Base-by-base conservation (phyloP, 1,140 invertebrate species). In the Zaprionus vittiger region DNA sequence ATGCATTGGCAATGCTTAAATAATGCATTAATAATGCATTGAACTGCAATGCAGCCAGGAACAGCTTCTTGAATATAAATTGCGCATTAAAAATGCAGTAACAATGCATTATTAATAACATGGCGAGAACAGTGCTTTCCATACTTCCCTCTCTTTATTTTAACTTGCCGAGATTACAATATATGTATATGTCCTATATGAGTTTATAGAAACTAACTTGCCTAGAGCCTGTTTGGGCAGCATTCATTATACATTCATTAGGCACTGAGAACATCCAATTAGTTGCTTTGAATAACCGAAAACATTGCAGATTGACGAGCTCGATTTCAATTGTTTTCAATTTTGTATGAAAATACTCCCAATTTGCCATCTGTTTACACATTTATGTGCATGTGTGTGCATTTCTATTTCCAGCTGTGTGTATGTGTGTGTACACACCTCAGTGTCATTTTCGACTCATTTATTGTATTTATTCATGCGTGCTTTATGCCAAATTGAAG, bases 401-500 rank as follows among this genome's bases (percentile, higher is more conserved):
- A 47, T 47, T n/a, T 47, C 14, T 17, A 17, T 47, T 7, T 17
- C 20, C 24, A 20, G 24, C 0, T 24, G 47, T 24, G 9, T 14
- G 47, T 49, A 17, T 22, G 9, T 49, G 44, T 49, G 4, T 20
- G 20, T 17, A 49, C 20, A 52, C 22, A 54, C 12, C 26, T 64
- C 28, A n/a, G 24, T 44, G 24, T 28, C 28, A 64, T 6, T 44
- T 56, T 54, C 59, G 37, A 28, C 49, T 70, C 59, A 52, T 63
- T 55, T 56, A 57, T 61, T 73, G 71, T 31, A 61, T 38, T 59
- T 54, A 68, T 52, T 61, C 64, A 61, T 44, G 64, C 64, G 57
- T 38, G 17, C n/a, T 52, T 31, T 49, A 31, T 70, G 34, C 26
- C 56, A 54, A 61, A 37, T 49, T 61, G 24, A 61, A 68, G 56